Percentiles rank a stretch among this genome's conserved stretches.
phyloP scores from a whole-genome alignment of 1,140 invertebrate genomes.

The Rhopalosiphum maidis region DNA sequence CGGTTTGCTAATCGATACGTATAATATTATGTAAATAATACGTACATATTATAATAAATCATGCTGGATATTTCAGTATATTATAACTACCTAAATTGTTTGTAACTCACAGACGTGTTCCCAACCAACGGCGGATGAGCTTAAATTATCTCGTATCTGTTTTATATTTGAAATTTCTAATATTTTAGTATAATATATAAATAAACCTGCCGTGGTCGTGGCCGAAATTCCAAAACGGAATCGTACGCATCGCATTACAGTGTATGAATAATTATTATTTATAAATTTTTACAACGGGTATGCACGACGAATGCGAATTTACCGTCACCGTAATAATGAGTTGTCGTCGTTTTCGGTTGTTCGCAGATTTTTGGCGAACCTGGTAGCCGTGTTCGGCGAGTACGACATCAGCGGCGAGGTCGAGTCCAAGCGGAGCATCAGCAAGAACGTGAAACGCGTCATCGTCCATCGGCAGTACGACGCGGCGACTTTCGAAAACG shows the following conservation, averaged over 20 bases:
- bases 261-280: neutral
- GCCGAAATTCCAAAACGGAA: neutral
- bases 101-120: neutral
- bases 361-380: constrained; percentile 81
- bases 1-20: neutral
- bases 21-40: neutral
- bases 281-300: neutral
- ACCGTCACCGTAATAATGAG: neutral
- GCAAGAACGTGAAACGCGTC: constrained; percentile 84
- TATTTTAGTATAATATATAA: neutral
- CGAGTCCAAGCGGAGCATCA: constrained; percentile 77
- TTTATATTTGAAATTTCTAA: neutral
- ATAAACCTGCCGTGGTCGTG: neutral
- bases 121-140: no score
- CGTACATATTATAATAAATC: no score
- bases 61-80: neutral
- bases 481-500: constrained; percentile 88
- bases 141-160: neutral
- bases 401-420: constrained; percentile 85
- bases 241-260: neutral
- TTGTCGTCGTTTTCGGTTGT: neutral
- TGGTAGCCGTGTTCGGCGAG: constrained; percentile 90
- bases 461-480: constrained; percentile 90
- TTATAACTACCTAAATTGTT: neutral
- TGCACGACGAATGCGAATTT: neutral